Evolutionary conservation across 1,140 invertebrate species (phyloP), one percentile per base, ranked within the genome.

Genomic region (Listronotus oregonensis): DNA sequence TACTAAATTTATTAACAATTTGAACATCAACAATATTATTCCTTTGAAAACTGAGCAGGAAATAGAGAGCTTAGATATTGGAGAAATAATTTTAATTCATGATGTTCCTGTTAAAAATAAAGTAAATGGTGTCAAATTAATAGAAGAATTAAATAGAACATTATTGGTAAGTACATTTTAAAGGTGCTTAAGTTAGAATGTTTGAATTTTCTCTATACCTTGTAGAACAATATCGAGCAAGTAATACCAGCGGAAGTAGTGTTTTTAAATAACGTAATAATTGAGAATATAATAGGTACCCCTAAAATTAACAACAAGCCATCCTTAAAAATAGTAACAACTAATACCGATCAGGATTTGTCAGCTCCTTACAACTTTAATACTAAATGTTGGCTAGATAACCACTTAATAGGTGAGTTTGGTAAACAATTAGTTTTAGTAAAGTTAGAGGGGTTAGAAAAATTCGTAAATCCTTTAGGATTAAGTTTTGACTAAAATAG

Each of bases 271-370:
- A 71, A 77, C 15, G 46, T 82, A 6, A 8, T 73, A 12, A 42
- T 82, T 1, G 51, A 76, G 8, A 50, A 73, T n/a, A 69, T 58
- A 51, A 57, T 81, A 8, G 56, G 50, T 4, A 40, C 64, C 0
- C 70, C 66, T 5, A 46, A 39, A 8, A 31, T 81, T 11, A 82
- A 82, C 58, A 73, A 37, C 6, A 68, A 77, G 49, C 55, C 77
- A 59, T 54, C 68, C 0, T 51, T 55, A 43, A 71, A 72, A 49
- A 64, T 78, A 27, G 75, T 79, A 7, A 77, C 75, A 0, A 77
- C 70, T n/a, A 64, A 75, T 51, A 73, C 73, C 0, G 69, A 77
- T 58, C 77, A 78, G 71, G 70, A 72, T 49, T 64, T 79, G 18
- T 73, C 60, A 2, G 70, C 68, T 9, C 8, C 27, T 14, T 78